Percentiles rank a stretch among this genome's conserved stretches.
Evolutionary conservation across 2,888 invertebrate species (phyloP).

Genomic region (Polydrusus pterygomalis): DNA sequence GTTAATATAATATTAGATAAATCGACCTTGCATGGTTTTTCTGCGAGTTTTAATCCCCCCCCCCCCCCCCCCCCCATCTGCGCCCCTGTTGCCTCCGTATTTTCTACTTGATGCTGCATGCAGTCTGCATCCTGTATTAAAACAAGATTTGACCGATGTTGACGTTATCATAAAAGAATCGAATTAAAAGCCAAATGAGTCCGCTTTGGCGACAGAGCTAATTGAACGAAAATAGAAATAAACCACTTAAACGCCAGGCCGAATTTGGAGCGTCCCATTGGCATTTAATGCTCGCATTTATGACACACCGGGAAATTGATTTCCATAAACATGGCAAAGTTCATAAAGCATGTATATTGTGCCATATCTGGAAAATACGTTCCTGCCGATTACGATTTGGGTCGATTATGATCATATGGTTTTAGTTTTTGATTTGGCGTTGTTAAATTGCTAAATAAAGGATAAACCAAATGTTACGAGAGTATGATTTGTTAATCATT

Average conservation of each 20-base stretch:
- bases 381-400: slow-evolving; percentile 33
- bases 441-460: slow-evolving; percentile 31
- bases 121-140: neutral
- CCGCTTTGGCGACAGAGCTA: slow-evolving; percentile 24
- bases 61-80: too few relatives aligned
- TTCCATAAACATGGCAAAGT: slow-evolving; percentile 57
- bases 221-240: slow-evolving; percentile 53
- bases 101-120: too few relatives aligned
- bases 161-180: slow-evolving; percentile 11
- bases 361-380: slow-evolving; percentile 49
- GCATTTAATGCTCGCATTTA: slow-evolving; percentile 49
- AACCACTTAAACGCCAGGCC: slow-evolving; percentile 51
- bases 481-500: slow-evolving; percentile 8
- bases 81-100: too few relatives aligned
- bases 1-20: too few relatives aligned
- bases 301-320: slow-evolving; percentile 55
- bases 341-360: slow-evolving; percentile 57
- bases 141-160: neutral
- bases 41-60: too few relatives aligned
- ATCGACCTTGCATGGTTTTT: too few relatives aligned
- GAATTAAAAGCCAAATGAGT: slow-evolving; percentile 21
- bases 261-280: slow-evolving; percentile 50
- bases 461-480: slow-evolving; percentile 43
- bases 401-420: slow-evolving; percentile 42
- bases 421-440: slow-evolving; percentile 45